Base-by-base conservation (phyloP, 2,888 invertebrate species). In the Lasiommata megera region DNA sequence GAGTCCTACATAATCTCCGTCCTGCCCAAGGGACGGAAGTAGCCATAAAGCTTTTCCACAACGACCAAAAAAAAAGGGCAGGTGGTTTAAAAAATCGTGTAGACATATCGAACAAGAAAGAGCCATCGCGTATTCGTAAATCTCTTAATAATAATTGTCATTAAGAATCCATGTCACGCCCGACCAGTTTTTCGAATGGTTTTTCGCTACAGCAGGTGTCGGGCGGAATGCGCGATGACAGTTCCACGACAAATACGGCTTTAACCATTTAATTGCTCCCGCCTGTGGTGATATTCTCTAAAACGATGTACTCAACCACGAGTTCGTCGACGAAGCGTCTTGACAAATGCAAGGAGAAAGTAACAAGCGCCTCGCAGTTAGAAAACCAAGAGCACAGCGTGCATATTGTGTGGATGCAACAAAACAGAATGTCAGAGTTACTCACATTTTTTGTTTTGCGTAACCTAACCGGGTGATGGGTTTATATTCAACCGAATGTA, bases 221-320 rank as follows among this genome's bases (percentile, higher is more conserved):
- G 71, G 53, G 36, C 23, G 62, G 60, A 67, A 75, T 74, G 68
- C 65, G 64, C 60, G 72, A 73, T 74, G 76, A 72, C 66, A 67
- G 66, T 58, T 53, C 53, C 54, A 14, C 31, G 53, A 77, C 76
- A 63, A 73, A 74, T 70, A 75, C 16, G 77, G 73, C 67, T 73
- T 75, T 77, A 78, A 37, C 12, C 72, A 76, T 70, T 72, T 82
- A 82, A 80, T 82, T 76, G 77, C 73, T 63, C 66, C 70, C 64
- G 36, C 16, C 31, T 31, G 28, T 7, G 14, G 28, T 12, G 44
- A 1, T 46, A 17, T 46, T 46, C 31, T 29, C 9, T 17, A 46
- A 46, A 29, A 31, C 7, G 23, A 7, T 17, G 31, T 8, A 5
- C 29, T 17, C 46, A 6, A 16, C 31, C 16, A 9, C 11, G 11